phyloP scores from a whole-genome alignment of 2,888 invertebrate genomes.

The Neoaliturus tenellus region DNA sequence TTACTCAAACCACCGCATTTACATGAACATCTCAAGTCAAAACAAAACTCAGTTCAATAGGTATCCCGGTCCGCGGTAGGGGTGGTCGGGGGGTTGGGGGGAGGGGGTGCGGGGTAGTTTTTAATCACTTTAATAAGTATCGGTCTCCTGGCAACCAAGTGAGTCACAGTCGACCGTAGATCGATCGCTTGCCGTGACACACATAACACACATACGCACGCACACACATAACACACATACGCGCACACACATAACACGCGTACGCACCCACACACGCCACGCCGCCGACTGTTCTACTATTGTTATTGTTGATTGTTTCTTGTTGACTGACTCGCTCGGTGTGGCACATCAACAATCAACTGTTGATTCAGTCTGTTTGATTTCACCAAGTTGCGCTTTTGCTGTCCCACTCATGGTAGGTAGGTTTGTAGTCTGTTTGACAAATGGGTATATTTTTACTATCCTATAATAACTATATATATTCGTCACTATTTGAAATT shows the following conservation, averaged over 20 bases:
- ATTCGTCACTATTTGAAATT: no score
- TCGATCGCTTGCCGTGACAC: slow-evolving; percentile 5
- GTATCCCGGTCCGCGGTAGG: neutral
- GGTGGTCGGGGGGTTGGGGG: neutral
- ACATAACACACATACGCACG: slow-evolving; percentile 2
- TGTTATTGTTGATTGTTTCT: slow-evolving; percentile 38
- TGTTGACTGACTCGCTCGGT: slow-evolving; percentile 30
- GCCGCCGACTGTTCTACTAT: neutral
- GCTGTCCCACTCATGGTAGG: no score
- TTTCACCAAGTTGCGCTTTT: slow-evolving; percentile 12
- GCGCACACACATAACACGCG: no score
- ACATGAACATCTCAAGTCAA: neutral
- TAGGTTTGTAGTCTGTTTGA: no score
- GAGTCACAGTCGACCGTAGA: neutral
- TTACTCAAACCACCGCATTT: no score
- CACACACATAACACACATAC: no score
- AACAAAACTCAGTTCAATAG: neutral
- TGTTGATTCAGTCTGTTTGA: slow-evolving; percentile 46
- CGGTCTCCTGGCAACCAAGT: slow-evolving; percentile 48
- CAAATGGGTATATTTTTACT: no score
- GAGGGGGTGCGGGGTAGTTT: slow-evolving; percentile 45
- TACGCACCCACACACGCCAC: neutral
- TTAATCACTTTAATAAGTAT: slow-evolving; percentile 58
- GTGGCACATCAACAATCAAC: slow-evolving; percentile 38
- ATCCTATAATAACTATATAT: no score